Base-by-base conservation (phyloP, 2,888 invertebrate species). In the Parnassius glacialis region DNA sequence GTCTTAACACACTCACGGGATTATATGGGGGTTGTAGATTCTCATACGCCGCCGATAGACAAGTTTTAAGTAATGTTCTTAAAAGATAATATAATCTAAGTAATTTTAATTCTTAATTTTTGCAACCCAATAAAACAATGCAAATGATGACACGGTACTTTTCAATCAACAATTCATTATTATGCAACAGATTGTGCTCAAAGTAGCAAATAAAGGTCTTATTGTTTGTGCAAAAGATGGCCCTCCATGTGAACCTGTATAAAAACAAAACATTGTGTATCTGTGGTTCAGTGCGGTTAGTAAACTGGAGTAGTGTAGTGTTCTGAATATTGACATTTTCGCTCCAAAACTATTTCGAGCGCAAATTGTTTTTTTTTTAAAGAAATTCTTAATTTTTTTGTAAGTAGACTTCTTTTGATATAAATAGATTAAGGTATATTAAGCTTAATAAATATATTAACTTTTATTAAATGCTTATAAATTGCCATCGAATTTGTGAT, bases 211-310 rank as follows among this genome's bases (percentile, higher is more conserved):
- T 64, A 64, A 68, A 67, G 66, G 69, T 70, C 69, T 69, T 71
- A 79, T 75, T 78, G 76, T 77, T 70, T 72, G 72, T 11, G 48
- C 51, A 9, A 45, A 44, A 80, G 81, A 81, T 76, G 77, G 74
- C 78, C 78, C 75, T 74, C 77, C 73, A 71, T 73, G 67, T 65
- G 60, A 64, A 64, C 63, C 71, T 65, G 69, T 87, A 87, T 87
- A 88, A 80, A 85, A 87, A 84, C 78, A 81, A 80, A 52, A 52
- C 78, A 80, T 78, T 75, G 74, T 72, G 67, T 78, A 82, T 78
- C 66, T 78, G 73, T 80, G 81, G 52, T 75, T 74, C 85, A 88
- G 85, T 88, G 73, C 74, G 75, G 75, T 74, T 75, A 75, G 65
- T 69, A 71, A 80, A 75, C 75, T 81, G 67, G 81, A 74, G 73